phyloP scores from a whole-genome alignment of 2,113 vertebrate species.

The Eclectus roratus region DNA sequence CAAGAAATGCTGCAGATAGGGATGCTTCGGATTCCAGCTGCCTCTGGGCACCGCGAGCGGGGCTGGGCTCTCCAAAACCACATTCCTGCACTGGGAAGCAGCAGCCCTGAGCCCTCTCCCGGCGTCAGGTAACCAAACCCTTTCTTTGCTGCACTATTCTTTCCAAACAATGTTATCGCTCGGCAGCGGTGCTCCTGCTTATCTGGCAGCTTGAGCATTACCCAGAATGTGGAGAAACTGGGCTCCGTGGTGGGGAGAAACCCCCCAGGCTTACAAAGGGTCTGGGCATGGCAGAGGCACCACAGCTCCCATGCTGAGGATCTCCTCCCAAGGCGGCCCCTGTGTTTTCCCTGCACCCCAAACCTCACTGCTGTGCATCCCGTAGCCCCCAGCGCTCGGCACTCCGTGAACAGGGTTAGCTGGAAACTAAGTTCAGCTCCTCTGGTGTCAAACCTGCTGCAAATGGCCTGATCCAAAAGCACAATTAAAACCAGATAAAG shows the following conservation, averaged over 20 bases:
- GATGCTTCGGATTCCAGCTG: constrained; percentile 49
- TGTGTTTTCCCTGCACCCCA: not conserved
- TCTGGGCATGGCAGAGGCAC: not conserved
- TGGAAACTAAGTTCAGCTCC: not conserved
- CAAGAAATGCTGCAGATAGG: constrained; percentile 13
- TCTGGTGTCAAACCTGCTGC: not conserved
- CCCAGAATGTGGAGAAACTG: constrained; percentile 50
- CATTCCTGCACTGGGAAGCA: constrained; percentile 18
- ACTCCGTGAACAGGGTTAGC: rapidly evolving
- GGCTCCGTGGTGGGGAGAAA: not conserved
- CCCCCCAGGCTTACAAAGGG: not conserved
- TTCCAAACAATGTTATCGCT: constrained; percentile 59
- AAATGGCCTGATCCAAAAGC: not conserved
- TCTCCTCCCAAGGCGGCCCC: not conserved
- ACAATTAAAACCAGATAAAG: not conserved
- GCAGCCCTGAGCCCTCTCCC: not conserved
- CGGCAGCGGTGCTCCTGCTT: not conserved
- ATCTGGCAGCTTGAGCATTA: constrained; percentile 34
- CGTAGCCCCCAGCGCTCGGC: not conserved
- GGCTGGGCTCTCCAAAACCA: constrained; percentile 15
- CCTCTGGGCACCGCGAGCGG: not conserved
- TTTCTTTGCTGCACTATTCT: constrained; percentile 26
- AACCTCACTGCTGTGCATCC: not conserved
- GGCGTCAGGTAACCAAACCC: not conserved
- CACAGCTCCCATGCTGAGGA: not conserved